Percentiles rank a stretch among this genome's conserved stretches.
phyloP scores from a whole-genome alignment of 2,888 invertebrate species.

The Cantharis flavilabris region DNA sequence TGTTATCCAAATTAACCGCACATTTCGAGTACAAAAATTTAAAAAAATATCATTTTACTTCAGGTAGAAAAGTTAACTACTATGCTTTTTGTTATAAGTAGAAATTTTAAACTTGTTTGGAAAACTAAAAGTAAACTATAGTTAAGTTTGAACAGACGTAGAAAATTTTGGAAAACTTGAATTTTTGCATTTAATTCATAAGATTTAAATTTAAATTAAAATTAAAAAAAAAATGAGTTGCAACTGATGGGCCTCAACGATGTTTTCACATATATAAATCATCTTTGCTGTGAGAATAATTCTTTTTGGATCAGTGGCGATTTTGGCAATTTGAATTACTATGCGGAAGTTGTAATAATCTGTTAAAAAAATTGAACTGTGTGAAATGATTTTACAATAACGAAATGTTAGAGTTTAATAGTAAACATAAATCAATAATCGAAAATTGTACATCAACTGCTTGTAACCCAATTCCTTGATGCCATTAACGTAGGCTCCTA shows the following conservation, averaged over 20 bases:
- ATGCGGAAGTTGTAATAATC: neutral
- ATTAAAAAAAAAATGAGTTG: neutral
- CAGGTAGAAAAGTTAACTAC: neutral
- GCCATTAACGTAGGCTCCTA: constrained; percentile 29
- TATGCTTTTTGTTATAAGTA: neutral
- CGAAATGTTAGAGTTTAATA: neutral
- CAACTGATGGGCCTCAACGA: neutral
- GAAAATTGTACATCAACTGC: neutral
- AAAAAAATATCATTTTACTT: constrained; percentile 18
- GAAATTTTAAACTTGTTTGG: neutral
- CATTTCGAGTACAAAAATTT: neutral
- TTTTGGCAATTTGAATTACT: neutral
- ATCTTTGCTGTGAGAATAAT: neutral
- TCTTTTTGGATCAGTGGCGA: neutral
- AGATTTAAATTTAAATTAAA: neutral
- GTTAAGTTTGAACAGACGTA: neutral
- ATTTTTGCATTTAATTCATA: constrained; percentile 1
- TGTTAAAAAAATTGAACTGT: neutral
- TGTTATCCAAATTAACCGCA: constrained; percentile 7
- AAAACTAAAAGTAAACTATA: neutral
- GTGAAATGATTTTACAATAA: too few relatives aligned
- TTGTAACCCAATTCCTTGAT: constrained; percentile 27
- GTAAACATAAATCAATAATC: neutral
- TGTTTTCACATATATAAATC: neutral
- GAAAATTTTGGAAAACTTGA: neutral